Evolutionary conservation across 2,888 invertebrate species (phyloP).

Genomic region (Latheticus oryzae): DNA sequence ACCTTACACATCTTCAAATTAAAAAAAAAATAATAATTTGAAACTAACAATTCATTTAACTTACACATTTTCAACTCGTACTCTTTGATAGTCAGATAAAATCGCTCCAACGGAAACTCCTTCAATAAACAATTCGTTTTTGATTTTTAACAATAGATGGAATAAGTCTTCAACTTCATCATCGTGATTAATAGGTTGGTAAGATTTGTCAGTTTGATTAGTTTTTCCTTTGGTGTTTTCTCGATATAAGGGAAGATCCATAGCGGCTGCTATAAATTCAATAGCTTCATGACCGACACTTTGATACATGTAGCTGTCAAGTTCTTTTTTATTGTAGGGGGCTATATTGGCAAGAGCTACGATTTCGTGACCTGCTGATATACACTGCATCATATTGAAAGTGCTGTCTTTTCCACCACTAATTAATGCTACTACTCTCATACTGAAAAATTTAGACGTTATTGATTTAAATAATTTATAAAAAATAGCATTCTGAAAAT

Average conservation of each 20-base stretch:
- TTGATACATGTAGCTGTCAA: slow-evolving; percentile 92
- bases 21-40: background rate
- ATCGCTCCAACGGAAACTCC: slow-evolving; percentile 98
- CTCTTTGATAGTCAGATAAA: slow-evolving; percentile 97
- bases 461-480: slow-evolving; percentile 3
- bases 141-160: slow-evolving; percentile 79
- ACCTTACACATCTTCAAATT: slow-evolving; percentile 80
- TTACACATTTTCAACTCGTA: slow-evolving; percentile 98
- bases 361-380: slow-evolving; percentile 93
- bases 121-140: slow-evolving; percentile 77
- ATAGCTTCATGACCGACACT: slow-evolving; percentile 98
- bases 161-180: slow-evolving; percentile 98
- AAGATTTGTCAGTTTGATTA: slow-evolving; percentile 81
- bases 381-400: slow-evolving; percentile 98
- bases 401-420: slow-evolving; percentile 99
- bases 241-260: slow-evolving; percentile 91
- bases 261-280: slow-evolving; percentile 90
- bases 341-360: slow-evolving; percentile 96
- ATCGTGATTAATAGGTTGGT: slow-evolving; percentile 82
- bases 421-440: slow-evolving; percentile 89
- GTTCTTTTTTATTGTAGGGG: slow-evolving; percentile 83
- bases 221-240: slow-evolving; percentile 87
- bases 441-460: slow-evolving; percentile 63
- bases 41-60: slow-evolving; percentile 60
- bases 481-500: slow-evolving; percentile 40